Base-by-base conservation (phyloP, 2,113 vertebrate genomes). In the Ameiurus melas region DNA sequence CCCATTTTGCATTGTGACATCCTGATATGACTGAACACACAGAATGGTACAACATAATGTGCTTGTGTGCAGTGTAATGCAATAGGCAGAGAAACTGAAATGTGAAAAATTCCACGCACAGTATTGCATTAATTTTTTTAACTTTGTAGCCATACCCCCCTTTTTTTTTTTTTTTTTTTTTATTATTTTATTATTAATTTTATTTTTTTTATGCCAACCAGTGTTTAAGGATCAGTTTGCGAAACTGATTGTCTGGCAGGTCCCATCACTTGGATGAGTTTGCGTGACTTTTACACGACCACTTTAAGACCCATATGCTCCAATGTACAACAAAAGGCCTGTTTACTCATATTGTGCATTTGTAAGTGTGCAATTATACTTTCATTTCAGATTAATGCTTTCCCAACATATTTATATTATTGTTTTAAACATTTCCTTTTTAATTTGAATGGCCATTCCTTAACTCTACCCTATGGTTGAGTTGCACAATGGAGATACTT, bases 371-470 rank as follows among this genome's bases (percentile, higher is more conserved):
- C 19, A 51, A 27, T 51, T 47, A 78, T 51, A 25, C 22, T 78
- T 71, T 6, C 39, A 7, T 53, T 79, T 53, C 39, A 14, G 4
- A 14, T 55, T 58, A 20, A 58, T 12, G 55, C 53, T 58, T 39
- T 39, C 20, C 57, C 22, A 62, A 7, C 8, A 27, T 81, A n/a
- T n/a, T n/a, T n/a, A n/a, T 9, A 0, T 47, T 70, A 68, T 36
- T 53, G 14, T 43, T 33, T 66, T 64, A 19, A 68, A 16, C 39
- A 60, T 70, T 85, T 85, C 7, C 27, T 39, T 81, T 87, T 87
- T 47, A 10, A 85, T 16, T 39, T 79, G 30, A 79, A 33, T 75
- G 82, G 66, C 68, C 75, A 85, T 89, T 89, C 83, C 60, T 16
- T 71, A 14, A 62, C 51, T 57, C 39, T 85, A 6, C 13, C 57